Conservation (phyloP, 2,797 vertebrate species). For the Chrysocyon brachyurus region DNA sequence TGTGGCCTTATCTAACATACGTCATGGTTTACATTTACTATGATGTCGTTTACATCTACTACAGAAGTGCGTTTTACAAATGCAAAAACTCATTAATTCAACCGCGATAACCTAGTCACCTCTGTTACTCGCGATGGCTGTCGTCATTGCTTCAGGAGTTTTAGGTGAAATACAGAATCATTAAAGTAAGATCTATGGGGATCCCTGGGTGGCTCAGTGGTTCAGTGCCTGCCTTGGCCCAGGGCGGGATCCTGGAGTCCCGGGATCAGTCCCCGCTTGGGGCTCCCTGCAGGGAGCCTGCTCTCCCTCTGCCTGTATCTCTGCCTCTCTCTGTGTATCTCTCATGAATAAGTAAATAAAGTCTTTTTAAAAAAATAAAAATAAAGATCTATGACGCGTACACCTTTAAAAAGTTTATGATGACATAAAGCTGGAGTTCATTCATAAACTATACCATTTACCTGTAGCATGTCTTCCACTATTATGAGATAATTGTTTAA, state of each 20-base stretch:
- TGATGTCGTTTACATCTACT: neutral
- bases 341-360: too few species aligned
- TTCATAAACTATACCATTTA: neutral
- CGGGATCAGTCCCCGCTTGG: too few species aligned
- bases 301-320: too few species aligned
- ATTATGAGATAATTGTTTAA: conserved; percentile 51
- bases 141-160: neutral
- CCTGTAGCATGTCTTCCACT: neutral
- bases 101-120: neutral
- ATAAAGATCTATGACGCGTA: neutral
- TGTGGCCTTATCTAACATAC: neutral
- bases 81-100: neutral
- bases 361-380: too few species aligned
- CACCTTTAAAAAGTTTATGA: neutral
- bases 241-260: too few species aligned
- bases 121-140: conserved; percentile 8
- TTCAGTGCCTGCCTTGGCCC: too few species aligned
- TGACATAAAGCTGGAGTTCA: neutral
- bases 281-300: too few species aligned
- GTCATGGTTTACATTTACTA: neutral
- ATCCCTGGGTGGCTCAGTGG: too few species aligned
- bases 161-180: neutral
- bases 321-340: too few species aligned
- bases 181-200: neutral
- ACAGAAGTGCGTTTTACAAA: neutral